A percentile compares a stretch with the other conserved stretches of the same genome.
These are phyloP conservation scores for Zeuzera pyrina DNA, from an alignment of 2,888 invertebrate genomes.

Conservation along the genomic window DNA sequence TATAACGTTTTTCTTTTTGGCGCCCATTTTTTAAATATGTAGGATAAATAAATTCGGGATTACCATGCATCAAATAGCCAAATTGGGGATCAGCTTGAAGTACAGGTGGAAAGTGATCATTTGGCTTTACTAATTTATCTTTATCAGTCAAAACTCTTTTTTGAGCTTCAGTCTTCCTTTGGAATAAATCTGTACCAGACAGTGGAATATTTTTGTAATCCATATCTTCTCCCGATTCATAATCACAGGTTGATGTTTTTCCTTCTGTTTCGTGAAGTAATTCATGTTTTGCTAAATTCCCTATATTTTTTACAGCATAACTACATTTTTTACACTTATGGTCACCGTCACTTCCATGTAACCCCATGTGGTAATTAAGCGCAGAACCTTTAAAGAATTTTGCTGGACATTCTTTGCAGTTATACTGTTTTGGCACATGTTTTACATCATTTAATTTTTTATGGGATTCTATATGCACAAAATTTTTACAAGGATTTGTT, in stretches of 20 bases:
- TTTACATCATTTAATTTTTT: constrained; percentile 39
- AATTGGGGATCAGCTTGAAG: constrained; percentile 78
- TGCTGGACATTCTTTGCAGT: constrained; percentile 79
- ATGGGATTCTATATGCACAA: constrained; percentile 27
- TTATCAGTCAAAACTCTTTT: constrained; percentile 63
- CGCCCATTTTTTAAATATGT: constrained; percentile 82
- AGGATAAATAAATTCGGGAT: constrained; percentile 84
- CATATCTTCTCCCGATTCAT: constrained; percentile 62
- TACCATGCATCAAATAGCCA: constrained; percentile 79
- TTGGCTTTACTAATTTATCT: constrained; percentile 64
- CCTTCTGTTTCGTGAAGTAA: constrained; percentile 61
- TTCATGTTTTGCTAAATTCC: constrained; percentile 79
- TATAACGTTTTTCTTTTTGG: constrained; percentile 83
- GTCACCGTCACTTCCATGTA: constrained; percentile 76
- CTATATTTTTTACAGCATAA: constrained; percentile 78
- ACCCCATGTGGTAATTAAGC: constrained; percentile 78
- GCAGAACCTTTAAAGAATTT: constrained; percentile 82
- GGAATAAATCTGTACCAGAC: constrained; percentile 78
- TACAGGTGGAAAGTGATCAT: constrained; percentile 67
- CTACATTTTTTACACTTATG: constrained; percentile 81
- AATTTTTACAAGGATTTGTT: constrained; percentile 31
- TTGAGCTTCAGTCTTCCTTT: constrained; percentile 75
- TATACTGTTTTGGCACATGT: constrained; percentile 52
- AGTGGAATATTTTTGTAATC: constrained; percentile 72
- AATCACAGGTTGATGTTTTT: constrained; percentile 44